phyloP scores from a whole-genome alignment of 2,888 invertebrate genomes.

The Platycheirus rosarum region DNA sequence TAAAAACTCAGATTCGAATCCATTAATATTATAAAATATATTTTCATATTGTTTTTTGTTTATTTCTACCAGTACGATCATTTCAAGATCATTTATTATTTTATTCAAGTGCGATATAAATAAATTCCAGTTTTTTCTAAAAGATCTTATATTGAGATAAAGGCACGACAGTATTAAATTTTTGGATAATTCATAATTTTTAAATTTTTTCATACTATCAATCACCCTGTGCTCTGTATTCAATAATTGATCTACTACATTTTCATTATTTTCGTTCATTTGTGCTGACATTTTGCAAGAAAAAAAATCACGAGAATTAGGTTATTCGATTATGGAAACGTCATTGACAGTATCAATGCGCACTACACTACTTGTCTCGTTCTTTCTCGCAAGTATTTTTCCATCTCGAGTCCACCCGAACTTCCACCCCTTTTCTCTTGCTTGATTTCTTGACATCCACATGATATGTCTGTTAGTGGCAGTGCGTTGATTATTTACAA shows the following conservation, averaged over 20 bases:
- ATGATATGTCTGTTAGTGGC: not conserved
- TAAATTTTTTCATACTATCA: conserved; percentile 7
- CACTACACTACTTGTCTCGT: conserved; percentile 14
- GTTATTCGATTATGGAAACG: not conserved
- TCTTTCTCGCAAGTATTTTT: conserved; percentile 28
- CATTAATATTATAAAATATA: conserved; percentile 3
- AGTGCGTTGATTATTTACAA: no score
- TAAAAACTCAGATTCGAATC: conserved; percentile 1
- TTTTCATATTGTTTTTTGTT: conserved; percentile 21
- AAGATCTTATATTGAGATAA: conserved; percentile 8
- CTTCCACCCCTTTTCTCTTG: conserved; percentile 5
- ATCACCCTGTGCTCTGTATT: conserved; percentile 22
- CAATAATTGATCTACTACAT: conserved; percentile 8
- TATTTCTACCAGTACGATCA: conserved; percentile 13
- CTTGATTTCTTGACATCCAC: conserved; percentile 18
- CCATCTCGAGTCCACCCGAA: conserved; percentile 9
- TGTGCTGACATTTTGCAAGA: conserved; percentile 3
- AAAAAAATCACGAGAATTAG: not conserved
- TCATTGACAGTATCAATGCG: conserved; percentile 26
- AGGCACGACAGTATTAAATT: not conserved
- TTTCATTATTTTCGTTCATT: conserved; percentile 20
- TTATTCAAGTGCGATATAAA: conserved; percentile 2
- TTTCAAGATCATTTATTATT: conserved; percentile 3
- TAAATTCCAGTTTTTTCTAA: conserved; percentile 18
- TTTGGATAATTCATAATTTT: conserved; percentile 8